Percentiles rank a stretch among this genome's conserved stretches.
These are phyloP conservation scores for Scaptomyza flava DNA, from an alignment of 2,888 invertebrate species.

Conservation along the genomic window DNA sequence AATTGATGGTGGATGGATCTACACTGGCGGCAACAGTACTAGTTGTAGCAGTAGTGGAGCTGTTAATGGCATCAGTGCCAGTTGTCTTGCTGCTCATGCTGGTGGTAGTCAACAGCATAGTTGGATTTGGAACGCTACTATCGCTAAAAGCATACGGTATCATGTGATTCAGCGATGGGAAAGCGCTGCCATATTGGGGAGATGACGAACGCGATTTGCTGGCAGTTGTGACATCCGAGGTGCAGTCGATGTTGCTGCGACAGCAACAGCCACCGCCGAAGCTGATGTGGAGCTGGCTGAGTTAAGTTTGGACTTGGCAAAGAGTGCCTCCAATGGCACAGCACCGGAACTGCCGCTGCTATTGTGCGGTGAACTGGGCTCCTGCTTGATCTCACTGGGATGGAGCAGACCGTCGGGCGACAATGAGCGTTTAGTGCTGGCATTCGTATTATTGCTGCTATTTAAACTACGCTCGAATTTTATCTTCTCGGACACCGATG, in stretches of 20 bases:
- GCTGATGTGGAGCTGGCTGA: constrained; percentile 52
- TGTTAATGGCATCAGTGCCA: constrained; percentile 25
- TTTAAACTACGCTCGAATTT: constrained; percentile 71
- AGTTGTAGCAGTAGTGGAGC: constrained; percentile 18
- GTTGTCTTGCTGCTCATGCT: constrained; percentile 34
- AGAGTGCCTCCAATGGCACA: constrained; percentile 70
- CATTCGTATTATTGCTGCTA: constrained; percentile 39
- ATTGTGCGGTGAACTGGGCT: constrained; percentile 46
- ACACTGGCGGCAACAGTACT: not conserved
- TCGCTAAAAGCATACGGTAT: constrained; percentile 94
- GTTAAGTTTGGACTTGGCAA: constrained; percentile 67
- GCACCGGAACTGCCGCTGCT: constrained; percentile 46
- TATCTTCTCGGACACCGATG: constrained; percentile 82
- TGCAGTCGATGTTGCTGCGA: constrained; percentile 66
- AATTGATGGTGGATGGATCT: constrained; percentile 73
- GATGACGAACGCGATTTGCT: constrained; percentile 72
- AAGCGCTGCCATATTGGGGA: constrained; percentile 73
- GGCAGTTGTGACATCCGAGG: constrained; percentile 53
- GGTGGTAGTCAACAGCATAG: constrained; percentile 47
- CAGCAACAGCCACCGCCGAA: constrained; percentile 67
- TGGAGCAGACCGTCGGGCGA: constrained; percentile 52
- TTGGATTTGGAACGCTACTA: constrained; percentile 30
- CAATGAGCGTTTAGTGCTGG: constrained; percentile 46
- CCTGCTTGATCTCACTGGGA: constrained; percentile 61
- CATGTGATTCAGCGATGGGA: constrained; percentile 89